These are phyloP conservation scores for Drosophila repleta DNA, from an alignment of 1,140 invertebrate species.

Conservation along the genomic window DNA sequence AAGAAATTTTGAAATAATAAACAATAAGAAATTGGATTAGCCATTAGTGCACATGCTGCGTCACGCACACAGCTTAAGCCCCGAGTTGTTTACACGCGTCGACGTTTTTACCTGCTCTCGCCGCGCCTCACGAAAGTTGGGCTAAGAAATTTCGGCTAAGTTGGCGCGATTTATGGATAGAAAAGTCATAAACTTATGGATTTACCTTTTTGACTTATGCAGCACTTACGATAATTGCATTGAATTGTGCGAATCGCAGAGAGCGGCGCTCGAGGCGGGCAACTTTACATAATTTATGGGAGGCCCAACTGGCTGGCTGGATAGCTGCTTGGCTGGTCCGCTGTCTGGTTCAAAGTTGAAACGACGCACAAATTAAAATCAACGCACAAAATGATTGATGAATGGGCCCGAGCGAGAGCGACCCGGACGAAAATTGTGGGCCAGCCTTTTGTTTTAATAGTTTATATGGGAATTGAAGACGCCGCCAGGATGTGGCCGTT, in stretches of 20 bases:
- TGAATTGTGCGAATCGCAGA: constrained; percentile 43
- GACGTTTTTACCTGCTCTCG: constrained; percentile 63
- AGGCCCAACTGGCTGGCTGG: constrained; percentile 9
- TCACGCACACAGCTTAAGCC: constrained; percentile 25
- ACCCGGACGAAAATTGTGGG: constrained; percentile 5
- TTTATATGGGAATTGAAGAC: constrained; percentile 47
- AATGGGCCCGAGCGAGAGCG: constrained; percentile 44
- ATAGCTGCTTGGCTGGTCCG: neutral
- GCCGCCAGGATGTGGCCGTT: constrained; percentile 2
- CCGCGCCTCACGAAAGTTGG: constrained; percentile 27
- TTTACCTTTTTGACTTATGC: constrained; percentile 69
- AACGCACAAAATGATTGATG: constrained; percentile 80
- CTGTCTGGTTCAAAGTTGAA: constrained; percentile 66
- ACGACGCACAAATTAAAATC: constrained; percentile 78
- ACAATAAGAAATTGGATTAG: constrained; percentile 1
- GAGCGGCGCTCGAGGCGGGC: constrained; percentile 26
- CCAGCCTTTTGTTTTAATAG: constrained; percentile 69
- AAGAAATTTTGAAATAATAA: neutral
- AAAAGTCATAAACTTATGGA: constrained; percentile 80
- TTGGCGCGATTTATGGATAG: constrained; percentile 69
- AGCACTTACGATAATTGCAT: constrained; percentile 82
- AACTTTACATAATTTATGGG: constrained; percentile 81
- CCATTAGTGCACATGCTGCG: constrained; percentile 1
- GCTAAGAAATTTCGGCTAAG: constrained; percentile 54
- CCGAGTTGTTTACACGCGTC: constrained; percentile 71